Evolutionary conservation across 2,888 invertebrate genomes (phyloP), one percentile per base, ranked within the genome.

Genomic region (Andrena trimmerana): DNA sequence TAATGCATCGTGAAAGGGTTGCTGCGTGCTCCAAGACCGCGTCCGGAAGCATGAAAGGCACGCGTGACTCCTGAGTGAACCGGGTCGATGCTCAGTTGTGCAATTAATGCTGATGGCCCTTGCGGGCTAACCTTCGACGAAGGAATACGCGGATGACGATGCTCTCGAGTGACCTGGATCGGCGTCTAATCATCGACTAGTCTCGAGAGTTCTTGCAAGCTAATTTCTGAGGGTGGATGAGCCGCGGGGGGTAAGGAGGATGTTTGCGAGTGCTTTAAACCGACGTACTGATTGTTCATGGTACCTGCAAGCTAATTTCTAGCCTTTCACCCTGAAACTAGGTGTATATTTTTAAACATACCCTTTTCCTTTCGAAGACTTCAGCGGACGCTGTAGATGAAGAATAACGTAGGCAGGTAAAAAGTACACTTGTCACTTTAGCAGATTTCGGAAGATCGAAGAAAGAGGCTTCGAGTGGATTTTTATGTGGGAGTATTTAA

Each of bases 1-100:
- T 84, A 78, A 84, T 84, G 78, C 66, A 33, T 78, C 36, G 50
- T 59, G 83, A 83, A 60, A 68, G 82, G 67, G 59, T 69, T 20
- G 82, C 60, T 67, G 77, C 71, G 70, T 36, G 50, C 69, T 60
- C 54, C 7, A 65, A 42, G 48, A 66, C 33, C 60, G 36, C 27
- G 31, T 5, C 27, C 29, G 48, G 65, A 33, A 76, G 66, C 27
- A 68, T 42, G 80, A 74, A 63, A 63, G 73, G 75, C 75, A 65
- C 75, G 82, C 65, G 81, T 31, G 70, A 76, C 59, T 76, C 66
- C 27, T 13, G 60, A 66, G 59, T 31, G 8, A 33, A 50, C 36
- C 50, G 20, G 63, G 60, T 73, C 76, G 78, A 54, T 62, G 50
- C 27, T 42, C 69, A 59, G 42, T 27, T 29, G 27, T 27, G n/a